These are phyloP conservation scores for Synergus gifuensis DNA, from an alignment of 2,888 invertebrate genomes.

Conservation along the genomic window DNA sequence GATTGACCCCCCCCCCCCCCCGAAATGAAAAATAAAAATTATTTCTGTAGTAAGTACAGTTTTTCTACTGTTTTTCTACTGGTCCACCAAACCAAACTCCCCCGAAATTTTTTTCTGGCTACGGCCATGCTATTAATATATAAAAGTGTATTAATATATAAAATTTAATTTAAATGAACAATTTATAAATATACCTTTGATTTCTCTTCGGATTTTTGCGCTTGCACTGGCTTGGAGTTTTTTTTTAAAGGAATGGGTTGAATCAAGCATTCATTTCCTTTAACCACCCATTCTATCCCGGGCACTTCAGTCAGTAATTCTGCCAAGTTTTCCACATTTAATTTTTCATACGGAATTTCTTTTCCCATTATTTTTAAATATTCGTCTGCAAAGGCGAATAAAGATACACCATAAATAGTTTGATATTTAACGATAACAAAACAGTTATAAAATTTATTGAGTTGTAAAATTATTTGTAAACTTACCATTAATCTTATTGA, in stretches of 20 bases:
- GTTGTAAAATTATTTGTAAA: too few species aligned
- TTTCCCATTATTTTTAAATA: conserved; percentile 83
- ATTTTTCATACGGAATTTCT: conserved; percentile 81
- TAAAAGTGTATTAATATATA: too few species aligned
- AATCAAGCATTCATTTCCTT: conserved; percentile 80
- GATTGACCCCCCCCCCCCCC: too few species aligned
- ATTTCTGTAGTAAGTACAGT: too few species aligned
- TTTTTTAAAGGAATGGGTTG: conserved; percentile 81
- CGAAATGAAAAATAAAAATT: too few species aligned
- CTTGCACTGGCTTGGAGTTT: conserved; percentile 76
- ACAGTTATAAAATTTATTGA: too few species aligned
- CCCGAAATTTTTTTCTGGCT: too few species aligned
- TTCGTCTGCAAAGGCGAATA: conserved; percentile 78
- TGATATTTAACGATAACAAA: background rate
- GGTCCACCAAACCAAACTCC: too few species aligned
- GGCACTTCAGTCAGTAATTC: conserved; percentile 82
- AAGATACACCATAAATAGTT: background rate
- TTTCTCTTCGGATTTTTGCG: conserved; percentile 70
- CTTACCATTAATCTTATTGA: background rate
- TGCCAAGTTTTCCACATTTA: conserved; percentile 82
- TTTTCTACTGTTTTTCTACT: too few species aligned
- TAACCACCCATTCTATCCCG: conserved; percentile 79
- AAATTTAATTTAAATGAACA: too few species aligned
- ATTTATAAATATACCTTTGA: conserved; percentile 36
- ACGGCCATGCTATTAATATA: too few species aligned